Conservation (phyloP, 2,113 vertebrate genomes). For the Cyrtonyx montezumae region DNA sequence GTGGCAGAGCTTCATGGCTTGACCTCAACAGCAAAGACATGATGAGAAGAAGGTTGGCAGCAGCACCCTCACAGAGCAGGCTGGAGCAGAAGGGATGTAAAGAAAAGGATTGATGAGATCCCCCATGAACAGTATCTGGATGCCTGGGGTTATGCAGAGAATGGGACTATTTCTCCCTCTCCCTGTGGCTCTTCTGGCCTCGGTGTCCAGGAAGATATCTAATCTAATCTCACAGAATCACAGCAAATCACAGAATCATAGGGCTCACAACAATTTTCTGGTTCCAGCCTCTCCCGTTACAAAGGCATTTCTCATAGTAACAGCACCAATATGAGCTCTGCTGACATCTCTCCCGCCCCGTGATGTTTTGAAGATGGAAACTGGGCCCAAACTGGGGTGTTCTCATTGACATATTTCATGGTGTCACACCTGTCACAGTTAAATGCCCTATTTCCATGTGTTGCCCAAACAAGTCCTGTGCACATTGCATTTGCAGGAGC, state of each 20-base stretch:
- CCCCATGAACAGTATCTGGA: rapidly evolving
- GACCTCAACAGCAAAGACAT: background rate
- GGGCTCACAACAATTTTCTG: background rate
- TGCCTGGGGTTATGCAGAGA: background rate
- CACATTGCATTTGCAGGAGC: background rate
- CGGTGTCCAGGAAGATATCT: background rate
- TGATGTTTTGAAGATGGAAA: background rate
- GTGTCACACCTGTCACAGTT: background rate
- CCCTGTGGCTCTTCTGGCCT: background rate
- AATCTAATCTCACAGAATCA: background rate
- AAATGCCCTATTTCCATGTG: background rate
- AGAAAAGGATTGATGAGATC: background rate
- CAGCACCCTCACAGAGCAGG: background rate
- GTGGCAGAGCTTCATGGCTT: background rate
- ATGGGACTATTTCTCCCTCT: background rate
- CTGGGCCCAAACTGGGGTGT: background rate
- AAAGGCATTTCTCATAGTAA: background rate
- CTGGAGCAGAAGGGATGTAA: background rate
- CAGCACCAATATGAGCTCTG: background rate
- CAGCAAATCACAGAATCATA: no score
- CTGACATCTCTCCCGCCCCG: background rate
- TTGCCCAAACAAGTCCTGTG: background rate
- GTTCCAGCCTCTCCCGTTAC: background rate
- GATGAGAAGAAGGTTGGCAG: background rate
- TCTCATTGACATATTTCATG: background rate